Percentiles rank a stretch among this genome's conserved stretches.
Conservation (phyloP, 2,797 vertebrate species). For the Molossus alvarezi region DNA sequence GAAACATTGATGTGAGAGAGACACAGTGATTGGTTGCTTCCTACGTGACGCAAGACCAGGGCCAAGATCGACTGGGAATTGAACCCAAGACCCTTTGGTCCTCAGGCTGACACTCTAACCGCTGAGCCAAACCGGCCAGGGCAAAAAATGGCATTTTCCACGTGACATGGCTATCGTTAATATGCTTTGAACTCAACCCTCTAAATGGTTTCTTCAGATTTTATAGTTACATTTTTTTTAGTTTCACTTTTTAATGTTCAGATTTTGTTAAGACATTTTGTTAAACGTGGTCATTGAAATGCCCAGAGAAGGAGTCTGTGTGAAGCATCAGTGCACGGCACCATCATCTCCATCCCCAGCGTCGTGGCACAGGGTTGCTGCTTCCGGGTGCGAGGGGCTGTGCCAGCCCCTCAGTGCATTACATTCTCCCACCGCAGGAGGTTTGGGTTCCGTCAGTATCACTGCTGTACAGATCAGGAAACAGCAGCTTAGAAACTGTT, state of each 20-base stretch:
- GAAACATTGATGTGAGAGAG: too few relatives aligned
- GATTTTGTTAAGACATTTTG: neutral
- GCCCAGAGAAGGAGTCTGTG: neutral
- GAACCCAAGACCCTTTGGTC: too few relatives aligned
- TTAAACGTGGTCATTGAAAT: neutral
- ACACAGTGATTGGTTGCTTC: too few relatives aligned
- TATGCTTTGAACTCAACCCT: neutral
- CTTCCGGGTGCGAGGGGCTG: too few relatives aligned
- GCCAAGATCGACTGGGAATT: too few relatives aligned
- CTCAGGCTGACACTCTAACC: too few relatives aligned
- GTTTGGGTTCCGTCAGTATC: neutral
- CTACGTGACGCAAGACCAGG: too few relatives aligned
- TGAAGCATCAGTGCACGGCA: neutral
- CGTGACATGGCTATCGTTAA: neutral
- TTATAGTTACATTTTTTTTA: neutral
- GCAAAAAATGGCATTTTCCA: neutral
- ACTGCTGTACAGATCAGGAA: neutral
- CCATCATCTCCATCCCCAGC: neutral
- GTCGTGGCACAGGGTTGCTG: too few relatives aligned
- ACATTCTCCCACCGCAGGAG: neutral
- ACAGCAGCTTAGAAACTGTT: neutral
- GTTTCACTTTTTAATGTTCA: constrained; percentile 15
- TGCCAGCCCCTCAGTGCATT: neutral
- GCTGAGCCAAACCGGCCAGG: too few relatives aligned
- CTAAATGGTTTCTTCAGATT: constrained; percentile 41